Base-by-base conservation (phyloP, 2,888 invertebrate genomes). In the Sphecodes monilicornis region DNA sequence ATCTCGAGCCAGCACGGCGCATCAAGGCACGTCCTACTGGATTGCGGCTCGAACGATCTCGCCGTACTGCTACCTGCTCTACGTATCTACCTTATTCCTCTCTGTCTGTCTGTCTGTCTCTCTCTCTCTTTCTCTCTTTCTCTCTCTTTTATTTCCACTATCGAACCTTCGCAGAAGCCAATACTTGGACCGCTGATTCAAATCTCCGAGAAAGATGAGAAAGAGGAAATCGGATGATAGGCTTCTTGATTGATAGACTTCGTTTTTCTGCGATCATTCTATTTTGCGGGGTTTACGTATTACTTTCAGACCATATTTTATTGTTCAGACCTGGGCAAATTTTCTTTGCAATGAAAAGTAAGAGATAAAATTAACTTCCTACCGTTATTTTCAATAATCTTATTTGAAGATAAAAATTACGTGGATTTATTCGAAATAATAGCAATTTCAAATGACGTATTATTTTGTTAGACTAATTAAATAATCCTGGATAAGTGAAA, bases 21-120 rank as follows among this genome's bases (percentile, higher is more conserved):
- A 94, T 94, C 94, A 94, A 93, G 92, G 93, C 94, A 94, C 94
- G 94, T 94, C 94, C 94, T 94, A 93, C 93, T 91, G 94, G 92
- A 94, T 94, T 93, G 93, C 93, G 93, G 93, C 92, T 92, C 90
- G 89, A 93, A 91, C 90, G 89, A 92, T 92, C 90, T 89, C 87
- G 80, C 86, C 85, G 82, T 84, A 72, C 86, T 78, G 90, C 92
- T 92, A 92, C 92, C 92, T 90, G 91, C 90, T 90, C 86, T 88
- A 90, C 90, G 86, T 85, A 81, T 36, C 79, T 41, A 70, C 57
- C 32, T 66, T 66, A 66, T 66, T 66, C n/a, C 26, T 29, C 64
- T n/a, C 76, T 54, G n/a, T 22, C 50, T 50, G 50, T 0, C 16
- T 50, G 3, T n/a, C n/a, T n/a, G 11, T 26, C 29, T 29, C 29